Evolutionary conservation across 2,888 invertebrate genomes (phyloP).

Genomic region (Clepsis dumicolana): DNA sequence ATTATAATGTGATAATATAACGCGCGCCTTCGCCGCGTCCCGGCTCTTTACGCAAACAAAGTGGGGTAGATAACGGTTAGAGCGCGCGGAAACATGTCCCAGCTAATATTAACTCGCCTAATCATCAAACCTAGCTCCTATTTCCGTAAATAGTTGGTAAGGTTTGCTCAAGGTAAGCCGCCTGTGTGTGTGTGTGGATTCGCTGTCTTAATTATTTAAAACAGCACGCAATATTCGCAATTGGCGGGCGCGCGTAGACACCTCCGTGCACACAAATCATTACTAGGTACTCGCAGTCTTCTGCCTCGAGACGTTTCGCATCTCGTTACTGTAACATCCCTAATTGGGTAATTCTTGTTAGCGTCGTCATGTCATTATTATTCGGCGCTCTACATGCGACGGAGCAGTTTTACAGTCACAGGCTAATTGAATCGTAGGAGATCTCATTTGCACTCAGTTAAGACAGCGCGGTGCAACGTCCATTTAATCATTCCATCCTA

Average conservation of each 20-base stretch:
- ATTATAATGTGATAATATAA: constrained; percentile 22
- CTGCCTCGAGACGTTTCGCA: constrained; percentile 1
- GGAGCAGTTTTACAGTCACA: constrained; percentile 1
- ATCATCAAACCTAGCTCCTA: background rate
- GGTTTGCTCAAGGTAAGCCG: background rate
- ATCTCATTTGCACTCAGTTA: background rate
- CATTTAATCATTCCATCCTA: background rate
- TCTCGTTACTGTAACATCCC: constrained; percentile 6
- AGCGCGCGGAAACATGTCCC: background rate
- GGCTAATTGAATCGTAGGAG: constrained; percentile 7
- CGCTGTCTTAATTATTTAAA: background rate
- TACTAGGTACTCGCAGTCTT: background rate
- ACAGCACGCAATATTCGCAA: background rate
- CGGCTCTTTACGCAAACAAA: constrained; percentile 4
- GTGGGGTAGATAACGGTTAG: background rate
- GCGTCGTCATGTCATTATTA: constrained; percentile 9
- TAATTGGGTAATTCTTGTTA: constrained; percentile 17
- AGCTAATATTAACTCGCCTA: background rate
- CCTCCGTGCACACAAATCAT: background rate
- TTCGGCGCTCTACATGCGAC: background rate
- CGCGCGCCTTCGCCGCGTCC: constrained; percentile 8
- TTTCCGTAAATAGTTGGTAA: background rate
- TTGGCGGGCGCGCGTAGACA: background rate
- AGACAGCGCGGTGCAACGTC: background rate
- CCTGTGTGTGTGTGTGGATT: background rate